Conservation (phyloP, 2,888 invertebrate species). For the Graphium colonna region DNA sequence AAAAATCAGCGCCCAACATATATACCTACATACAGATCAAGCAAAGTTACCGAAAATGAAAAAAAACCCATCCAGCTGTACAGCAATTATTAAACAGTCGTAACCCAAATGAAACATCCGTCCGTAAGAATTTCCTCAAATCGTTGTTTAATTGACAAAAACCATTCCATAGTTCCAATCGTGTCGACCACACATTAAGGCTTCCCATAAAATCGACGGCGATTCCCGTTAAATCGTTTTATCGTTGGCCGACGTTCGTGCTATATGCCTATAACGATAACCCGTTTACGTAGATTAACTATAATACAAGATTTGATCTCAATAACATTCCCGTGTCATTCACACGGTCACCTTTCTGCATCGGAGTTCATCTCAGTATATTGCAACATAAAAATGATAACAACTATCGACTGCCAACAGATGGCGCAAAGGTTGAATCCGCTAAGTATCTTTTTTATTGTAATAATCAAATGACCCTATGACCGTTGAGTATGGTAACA, state of each 20-base stretch:
- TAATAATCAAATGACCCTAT: slow-evolving; percentile 54
- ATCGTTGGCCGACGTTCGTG: slow-evolving; percentile 53
- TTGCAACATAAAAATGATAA: slow-evolving; percentile 42
- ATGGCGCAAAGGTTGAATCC: slow-evolving; percentile 42
- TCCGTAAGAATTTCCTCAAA: slow-evolving; percentile 15
- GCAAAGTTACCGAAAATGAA: neutral
- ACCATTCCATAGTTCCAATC: slow-evolving; percentile 41
- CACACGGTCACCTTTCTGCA: slow-evolving; percentile 29
- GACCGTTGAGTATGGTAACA: slow-evolving; percentile 37
- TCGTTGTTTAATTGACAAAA: slow-evolving; percentile 26
- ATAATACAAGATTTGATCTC: slow-evolving; percentile 35
- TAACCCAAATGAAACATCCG: slow-evolving; percentile 2
- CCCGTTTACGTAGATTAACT: slow-evolving; percentile 54
- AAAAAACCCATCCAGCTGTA: neutral
- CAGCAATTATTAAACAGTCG: slow-evolving; percentile 1
- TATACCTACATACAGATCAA: too few relatives aligned
- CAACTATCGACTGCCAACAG: slow-evolving; percentile 42
- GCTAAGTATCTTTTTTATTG: slow-evolving; percentile 44
- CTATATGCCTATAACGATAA: slow-evolving; percentile 57
- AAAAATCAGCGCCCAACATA: too few relatives aligned
- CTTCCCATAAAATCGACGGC: slow-evolving; percentile 65
- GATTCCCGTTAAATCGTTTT: slow-evolving; percentile 40
- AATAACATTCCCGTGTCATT: slow-evolving; percentile 31
- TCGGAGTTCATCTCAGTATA: slow-evolving; percentile 18
- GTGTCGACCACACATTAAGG: slow-evolving; percentile 67